Percentiles rank a stretch among this genome's conserved stretches.
Conservation (phyloP, 2,888 invertebrate genomes). For the Cataglyphis cursor region DNA sequence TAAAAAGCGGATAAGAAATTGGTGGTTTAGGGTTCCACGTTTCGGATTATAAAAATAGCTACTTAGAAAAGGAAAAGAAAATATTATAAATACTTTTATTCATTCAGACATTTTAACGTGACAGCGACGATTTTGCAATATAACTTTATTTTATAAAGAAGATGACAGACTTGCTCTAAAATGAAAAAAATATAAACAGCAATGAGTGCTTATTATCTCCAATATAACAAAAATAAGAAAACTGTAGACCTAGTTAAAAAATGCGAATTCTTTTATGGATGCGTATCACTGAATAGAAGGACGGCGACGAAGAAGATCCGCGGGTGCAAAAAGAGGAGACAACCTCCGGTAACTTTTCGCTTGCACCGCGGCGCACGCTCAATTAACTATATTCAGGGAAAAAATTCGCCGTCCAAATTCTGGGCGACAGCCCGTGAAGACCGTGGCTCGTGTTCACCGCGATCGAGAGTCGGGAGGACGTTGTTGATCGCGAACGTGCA, state of each 20-base stretch:
- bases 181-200: conserved; percentile 8
- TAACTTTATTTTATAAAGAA: not conserved
- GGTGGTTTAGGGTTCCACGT: conserved; percentile 25
- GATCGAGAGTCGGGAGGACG: conserved; percentile 47
- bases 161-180: not conserved
- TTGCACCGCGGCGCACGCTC: conserved; percentile 80
- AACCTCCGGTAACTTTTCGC: conserved; percentile 73
- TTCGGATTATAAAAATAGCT: conserved; percentile 8
- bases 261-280: not conserved
- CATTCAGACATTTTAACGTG: not conserved
- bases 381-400: conserved; percentile 83
- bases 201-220: not conserved
- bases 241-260: conserved; percentile 25
- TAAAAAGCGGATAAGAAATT: conserved; percentile 32
- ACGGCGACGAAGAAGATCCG: conserved; percentile 33
- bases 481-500: conserved; percentile 39
- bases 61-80: not conserved
- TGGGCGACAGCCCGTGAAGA: conserved; percentile 85
- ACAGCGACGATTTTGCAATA: not conserved
- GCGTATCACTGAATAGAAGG: not conserved
- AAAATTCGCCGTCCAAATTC: conserved; percentile 83
- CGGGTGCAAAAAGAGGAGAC: conserved; percentile 64
- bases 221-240: conserved; percentile 11
- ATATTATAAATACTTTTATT: conserved; percentile 8
- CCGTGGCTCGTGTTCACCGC: conserved; percentile 82